Evolutionary conservation across 2,797 vertebrate genomes (phyloP), one percentile per base, ranked within the genome.

Genomic region (Xiphophorus birchmanni): DNA sequence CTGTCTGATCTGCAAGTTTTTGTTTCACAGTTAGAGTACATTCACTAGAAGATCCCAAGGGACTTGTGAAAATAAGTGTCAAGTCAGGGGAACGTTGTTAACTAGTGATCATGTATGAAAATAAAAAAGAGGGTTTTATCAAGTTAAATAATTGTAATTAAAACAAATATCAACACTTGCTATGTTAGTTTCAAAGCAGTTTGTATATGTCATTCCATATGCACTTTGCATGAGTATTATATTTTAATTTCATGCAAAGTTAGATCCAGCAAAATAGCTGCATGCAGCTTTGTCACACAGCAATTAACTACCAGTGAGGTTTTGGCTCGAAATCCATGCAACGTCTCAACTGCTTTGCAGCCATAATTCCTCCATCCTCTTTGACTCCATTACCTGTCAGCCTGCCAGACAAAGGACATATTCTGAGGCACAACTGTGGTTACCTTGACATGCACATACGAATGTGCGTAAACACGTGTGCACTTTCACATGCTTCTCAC

Each of bases 321-420:
- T 92, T 95, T 90, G 89, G 90, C 91, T 90, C 81, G 73, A 80
- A 91, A 89, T 75, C 54, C 83, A 74, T 82, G 87, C 84, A 86
- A 90, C 83, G 82, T 93, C 94, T 93, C 91, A 92, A 91, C 91
- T 92, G 91, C 90, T 91, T 89, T 89, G 86, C 88, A 80, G 63
- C 93, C 88, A 91, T 89, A 92, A 93, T 88, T 90, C 92, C 87
- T 89, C 86, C 81, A 90, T 92, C 91, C 91, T 94, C 86, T 84
- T 87, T 87, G 81, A 92, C 91, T 94, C 92, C 89, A 91, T 93
- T 93, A 94, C 90, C 91, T 92, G 92, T 90, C 91, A 92, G 91
- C 90, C 87, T 83, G 2, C 12, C 50, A 89, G n/a, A 94, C 90
- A 94, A 93, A 93, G 84, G 85, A 84, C 75, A 88, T 87, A 86